phyloP scores from a whole-genome alignment of 2,888 invertebrate species.

The Griposia aprilina region DNA sequence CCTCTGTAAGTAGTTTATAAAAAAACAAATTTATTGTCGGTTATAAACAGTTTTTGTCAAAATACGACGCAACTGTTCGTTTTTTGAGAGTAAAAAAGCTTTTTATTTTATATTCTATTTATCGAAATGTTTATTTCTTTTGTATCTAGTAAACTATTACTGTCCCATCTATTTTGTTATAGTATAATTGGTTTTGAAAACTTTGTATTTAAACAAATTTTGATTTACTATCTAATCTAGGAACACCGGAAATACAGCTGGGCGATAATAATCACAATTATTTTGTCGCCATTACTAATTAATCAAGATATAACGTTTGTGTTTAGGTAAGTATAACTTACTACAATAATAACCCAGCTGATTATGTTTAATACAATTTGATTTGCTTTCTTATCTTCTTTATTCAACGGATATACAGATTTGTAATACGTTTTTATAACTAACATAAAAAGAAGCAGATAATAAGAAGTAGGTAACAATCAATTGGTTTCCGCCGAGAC shows the following conservation, averaged over 20 bases:
- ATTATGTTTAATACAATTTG: neutral
- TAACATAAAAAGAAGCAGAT: too few relatives aligned
- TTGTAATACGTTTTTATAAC: neutral
- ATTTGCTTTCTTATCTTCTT: neutral
- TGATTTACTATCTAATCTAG: conserved; percentile 36
- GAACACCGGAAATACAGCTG: conserved; percentile 6
- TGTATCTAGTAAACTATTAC: conserved; percentile 41
- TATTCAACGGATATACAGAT: neutral
- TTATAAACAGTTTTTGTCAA: conserved; percentile 55
- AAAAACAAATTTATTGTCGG: conserved; percentile 45
- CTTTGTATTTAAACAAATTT: conserved; percentile 37
- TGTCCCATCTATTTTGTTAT: conserved; percentile 19
- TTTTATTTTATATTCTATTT: conserved; percentile 53
- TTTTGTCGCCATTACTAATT: conserved; percentile 6
- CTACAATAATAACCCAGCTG: neutral
- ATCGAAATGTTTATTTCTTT: conserved; percentile 51
- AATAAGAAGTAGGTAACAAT: too few relatives aligned
- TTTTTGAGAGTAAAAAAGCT: conserved; percentile 47
- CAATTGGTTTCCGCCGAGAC: neutral
- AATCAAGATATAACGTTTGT: conserved; percentile 19
- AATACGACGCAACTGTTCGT: conserved; percentile 51
- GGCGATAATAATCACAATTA: conserved; percentile 28
- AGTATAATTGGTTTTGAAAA: conserved; percentile 38
- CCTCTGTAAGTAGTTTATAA: conserved; percentile 33
- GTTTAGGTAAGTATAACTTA: neutral